phyloP scores from a whole-genome alignment of 1,140 invertebrate species.

The Linepithema humile region DNA sequence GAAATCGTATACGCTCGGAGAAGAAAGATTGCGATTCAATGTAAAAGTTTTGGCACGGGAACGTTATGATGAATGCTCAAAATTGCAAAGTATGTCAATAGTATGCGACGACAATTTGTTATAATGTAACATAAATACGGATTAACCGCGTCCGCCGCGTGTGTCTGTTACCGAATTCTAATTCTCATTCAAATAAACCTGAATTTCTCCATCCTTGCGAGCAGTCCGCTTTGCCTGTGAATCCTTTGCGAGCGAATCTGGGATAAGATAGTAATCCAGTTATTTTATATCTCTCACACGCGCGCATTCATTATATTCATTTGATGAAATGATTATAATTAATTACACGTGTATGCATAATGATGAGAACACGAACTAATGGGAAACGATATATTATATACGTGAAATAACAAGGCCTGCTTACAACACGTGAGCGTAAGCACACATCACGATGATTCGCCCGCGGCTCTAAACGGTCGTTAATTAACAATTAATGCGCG shows the following conservation, averaged over 20 bases:
- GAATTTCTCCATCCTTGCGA: background rate
- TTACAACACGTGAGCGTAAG: background rate
- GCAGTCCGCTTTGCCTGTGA: background rate
- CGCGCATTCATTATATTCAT: background rate
- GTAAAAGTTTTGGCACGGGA: slow-evolving; percentile 4
- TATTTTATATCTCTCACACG: background rate
- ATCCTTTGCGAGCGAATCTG: background rate
- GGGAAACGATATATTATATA: no score
- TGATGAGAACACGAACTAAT: no score
- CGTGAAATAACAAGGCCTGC: background rate
- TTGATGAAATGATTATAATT: background rate
- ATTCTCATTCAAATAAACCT: background rate
- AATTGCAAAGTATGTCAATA: background rate
- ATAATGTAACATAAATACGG: background rate
- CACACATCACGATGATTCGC: background rate
- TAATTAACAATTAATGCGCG: slow-evolving; percentile 60
- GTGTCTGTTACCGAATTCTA: background rate
- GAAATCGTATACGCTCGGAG: background rate
- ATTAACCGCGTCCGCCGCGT: background rate
- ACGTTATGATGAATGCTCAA: background rate
- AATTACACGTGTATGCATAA: background rate
- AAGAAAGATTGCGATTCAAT: background rate
- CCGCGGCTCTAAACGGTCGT: slow-evolving; percentile 11
- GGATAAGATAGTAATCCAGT: background rate
- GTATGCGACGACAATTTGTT: background rate